Evolutionary conservation across 2,888 invertebrate genomes (phyloP), one percentile per base, ranked within the genome.

Genomic region (Sphaeridia pumilis): DNA sequence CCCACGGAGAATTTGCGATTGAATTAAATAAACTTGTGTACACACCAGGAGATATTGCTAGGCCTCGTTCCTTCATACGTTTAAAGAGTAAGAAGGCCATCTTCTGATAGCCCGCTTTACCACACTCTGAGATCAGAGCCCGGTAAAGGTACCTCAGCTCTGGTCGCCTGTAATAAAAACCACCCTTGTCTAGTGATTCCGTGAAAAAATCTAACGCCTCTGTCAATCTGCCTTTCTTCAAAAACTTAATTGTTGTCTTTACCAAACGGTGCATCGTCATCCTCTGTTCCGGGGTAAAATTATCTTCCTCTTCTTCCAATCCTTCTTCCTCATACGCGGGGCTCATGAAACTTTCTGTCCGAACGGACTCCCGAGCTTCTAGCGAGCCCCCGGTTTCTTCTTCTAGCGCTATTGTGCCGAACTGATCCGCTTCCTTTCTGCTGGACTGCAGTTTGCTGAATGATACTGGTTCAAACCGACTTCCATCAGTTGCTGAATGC

Each of bases 21-120:
- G 88, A 84, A 72, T 89, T 87, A 68, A 95, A 85, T 26, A 95
- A 74, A 55, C 84, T 83, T 0, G 89, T 89, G 66, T 87, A 89
- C 0, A 84, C 83, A 20, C 83, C 80, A 0, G 77, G 78, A 25
- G 80, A 81, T 0, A 81, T 79, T 59, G 74, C 73, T 1, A 89
- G 68, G 0, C 78, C 81, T 38, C 82, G 73, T 67, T 80, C 79
- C 66, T 84, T 87, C 87, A 93, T 87, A 69, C 83, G 65, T 22
- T 82, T 84, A 66, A 78, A 92, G 1, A 94, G 73, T 62, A 78
- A 77, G 68, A 90, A 92, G 1, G 89, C 88, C 71, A 86, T 87
- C 65, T 84, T 81, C 2, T 87, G 79, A 66, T 87, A 86, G 0
- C 94, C 94, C 1, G 81, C 82, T 64, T 80, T 73, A 2, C 87